phyloP scores from a whole-genome alignment of 2,797 vertebrate genomes.

The Helicolenus hilgendorfi region DNA sequence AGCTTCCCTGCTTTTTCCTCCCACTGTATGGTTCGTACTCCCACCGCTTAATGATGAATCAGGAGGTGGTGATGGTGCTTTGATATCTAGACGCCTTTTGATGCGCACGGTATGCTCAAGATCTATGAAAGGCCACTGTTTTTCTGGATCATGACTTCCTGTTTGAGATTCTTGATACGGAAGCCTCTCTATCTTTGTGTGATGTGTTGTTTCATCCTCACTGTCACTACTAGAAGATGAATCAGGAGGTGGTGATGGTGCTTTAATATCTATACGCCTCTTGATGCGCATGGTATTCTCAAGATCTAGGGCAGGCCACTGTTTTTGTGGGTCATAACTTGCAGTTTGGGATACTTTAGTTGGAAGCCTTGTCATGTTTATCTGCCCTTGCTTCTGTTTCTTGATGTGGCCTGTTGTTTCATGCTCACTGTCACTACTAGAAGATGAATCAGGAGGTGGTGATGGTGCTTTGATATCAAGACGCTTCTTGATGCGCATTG shows the following conservation, averaged over 20 bases:
- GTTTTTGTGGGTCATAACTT: background rate
- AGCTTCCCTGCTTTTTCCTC: background rate
- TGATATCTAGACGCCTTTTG: slow-evolving; percentile 50
- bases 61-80: background rate
- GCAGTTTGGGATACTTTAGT: background rate
- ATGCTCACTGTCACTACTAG: slow-evolving; percentile 14
- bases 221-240: slow-evolving; percentile 29
- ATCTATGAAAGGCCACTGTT: slow-evolving; percentile 14
- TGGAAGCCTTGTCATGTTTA: background rate
- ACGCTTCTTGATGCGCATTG: background rate
- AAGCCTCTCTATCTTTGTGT: background rate
- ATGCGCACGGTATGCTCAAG: background rate
- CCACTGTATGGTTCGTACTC: background rate
- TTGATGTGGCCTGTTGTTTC: background rate
- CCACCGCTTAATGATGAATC: slow-evolving; percentile 2
- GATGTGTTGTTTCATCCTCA: background rate
- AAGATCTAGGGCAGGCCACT: slow-evolving; percentile 18
- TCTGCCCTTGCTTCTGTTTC: background rate
- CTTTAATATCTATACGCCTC: slow-evolving; percentile 33
- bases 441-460: slow-evolving; percentile 11
- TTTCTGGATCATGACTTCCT: background rate
- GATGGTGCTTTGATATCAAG: slow-evolving; percentile 24
- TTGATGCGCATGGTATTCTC: background rate
- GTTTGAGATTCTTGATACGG: background rate
- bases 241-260: background rate